Evolutionary conservation across 2,113 vertebrate genomes (phyloP), one percentile per base, ranked within the genome.

Genomic region (Microcebus lehilahytsara): DNA sequence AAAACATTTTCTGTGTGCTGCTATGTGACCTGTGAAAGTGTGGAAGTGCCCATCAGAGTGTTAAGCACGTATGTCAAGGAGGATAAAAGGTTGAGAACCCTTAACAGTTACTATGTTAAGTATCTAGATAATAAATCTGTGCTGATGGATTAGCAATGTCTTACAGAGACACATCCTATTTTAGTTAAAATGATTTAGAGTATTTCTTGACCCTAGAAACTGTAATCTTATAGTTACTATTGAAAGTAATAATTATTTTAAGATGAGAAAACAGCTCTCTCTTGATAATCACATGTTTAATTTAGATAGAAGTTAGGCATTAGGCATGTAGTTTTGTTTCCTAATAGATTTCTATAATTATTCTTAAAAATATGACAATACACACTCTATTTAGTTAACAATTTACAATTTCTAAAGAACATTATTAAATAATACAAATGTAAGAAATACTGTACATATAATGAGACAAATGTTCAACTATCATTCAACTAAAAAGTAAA

Each of bases 211-310:
- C 23, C 23, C 51, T 88, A 75, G 72, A 93, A 97, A 79, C 2
- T 87, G 60, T 90, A 84, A 77, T 93, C 32, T 34, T 74, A 17
- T 69, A 37, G n/a, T 86, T 91, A 89, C 60, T 92, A 69, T 87
- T 53, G 22, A 77, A 37, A 95, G 9, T 40, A 83, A 95, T 42
- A 96, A 74, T 84, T 87, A 95, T 85, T 74, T 96, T 40, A 96
- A 80, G 6, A 58, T 85, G 25, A 83, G 66, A 75, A 81, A 69
- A 23, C 6, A 64, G 17, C 25, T 49, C 17, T 75, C n/a, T 92
- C 25, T 56, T 1, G 2, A 87, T 93, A 89, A 94, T 32, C 1
- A 42, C 40, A 25, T 78, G 9, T 64, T 81, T 94, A 78, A 91
- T 93, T 91, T 60, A 89, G 19, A 86, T 62, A 42, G 6, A 85